Conservation (phyloP, 2,113 vertebrate species). For the Balaeniceps rex region DNA sequence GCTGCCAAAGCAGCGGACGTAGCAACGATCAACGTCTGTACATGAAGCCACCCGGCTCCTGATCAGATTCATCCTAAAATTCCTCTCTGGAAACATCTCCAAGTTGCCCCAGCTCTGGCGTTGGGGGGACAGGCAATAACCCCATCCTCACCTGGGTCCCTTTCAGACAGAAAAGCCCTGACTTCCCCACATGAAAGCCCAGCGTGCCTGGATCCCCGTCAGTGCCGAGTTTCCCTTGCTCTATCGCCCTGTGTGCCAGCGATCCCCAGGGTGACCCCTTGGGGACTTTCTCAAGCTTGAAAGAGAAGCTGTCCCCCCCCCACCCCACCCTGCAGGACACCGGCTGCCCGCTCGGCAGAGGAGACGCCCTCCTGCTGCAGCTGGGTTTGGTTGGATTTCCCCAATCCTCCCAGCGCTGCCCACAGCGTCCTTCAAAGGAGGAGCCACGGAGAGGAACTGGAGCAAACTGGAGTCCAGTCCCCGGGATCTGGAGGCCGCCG, state of each 20-base stretch:
- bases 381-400: neutral
- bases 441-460: neutral
- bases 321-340: neutral
- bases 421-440: neutral
- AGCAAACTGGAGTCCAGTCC: neutral
- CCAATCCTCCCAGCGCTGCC: neutral
- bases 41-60: neutral
- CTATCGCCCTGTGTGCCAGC: fast-evolving
- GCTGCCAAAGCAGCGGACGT: fast-evolving
- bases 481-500: fast-evolving
- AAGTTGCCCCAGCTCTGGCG: neutral
- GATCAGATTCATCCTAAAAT: neutral
- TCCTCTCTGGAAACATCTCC: neutral
- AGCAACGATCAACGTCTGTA: neutral
- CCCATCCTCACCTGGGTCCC: neutral
- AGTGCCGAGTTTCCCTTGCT: fast-evolving
- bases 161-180: fast-evolving
- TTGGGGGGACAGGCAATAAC: too few species aligned
- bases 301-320: neutral
- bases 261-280: too few species aligned
- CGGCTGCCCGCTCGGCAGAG: neutral
- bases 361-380: fast-evolving
- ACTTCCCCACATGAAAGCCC: neutral
- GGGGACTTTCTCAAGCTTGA: neutral
- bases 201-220: fast-evolving